A percentile compares a stretch with the other conserved stretches of the same genome.
phyloP scores from a whole-genome alignment of 2,113 vertebrate species.

The Ornithorhynchus anatinus region DNA sequence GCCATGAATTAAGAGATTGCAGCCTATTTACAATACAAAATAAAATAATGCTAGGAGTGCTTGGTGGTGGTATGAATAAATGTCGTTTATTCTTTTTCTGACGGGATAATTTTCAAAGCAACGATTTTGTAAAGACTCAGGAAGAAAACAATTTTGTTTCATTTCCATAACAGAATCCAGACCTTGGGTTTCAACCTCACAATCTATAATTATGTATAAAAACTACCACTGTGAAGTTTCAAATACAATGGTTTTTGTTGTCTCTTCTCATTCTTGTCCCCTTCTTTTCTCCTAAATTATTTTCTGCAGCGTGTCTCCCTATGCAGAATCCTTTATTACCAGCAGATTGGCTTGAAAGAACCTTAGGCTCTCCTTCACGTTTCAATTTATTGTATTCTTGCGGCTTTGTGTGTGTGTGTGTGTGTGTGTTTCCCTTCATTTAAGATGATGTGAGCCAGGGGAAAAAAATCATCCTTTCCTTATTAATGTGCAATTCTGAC shows the following conservation, averaged over 20 bases:
- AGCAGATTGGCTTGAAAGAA: slow-evolving; percentile 22
- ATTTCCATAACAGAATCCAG: slow-evolving; percentile 92
- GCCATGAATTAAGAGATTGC: slow-evolving; percentile 73
- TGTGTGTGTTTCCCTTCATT: neutral
- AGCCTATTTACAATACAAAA: slow-evolving; percentile 68
- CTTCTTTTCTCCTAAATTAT: slow-evolving; percentile 1
- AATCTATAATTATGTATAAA: slow-evolving; percentile 46
- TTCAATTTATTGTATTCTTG: neutral
- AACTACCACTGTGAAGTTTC: slow-evolving; percentile 23
- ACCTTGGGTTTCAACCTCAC: slow-evolving; percentile 55
- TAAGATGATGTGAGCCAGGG: neutral
- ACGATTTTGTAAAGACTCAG: slow-evolving; percentile 76
- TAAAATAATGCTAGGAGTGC: slow-evolving; percentile 46
- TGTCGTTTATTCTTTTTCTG: slow-evolving; percentile 71
- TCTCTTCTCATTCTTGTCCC: slow-evolving; percentile 48
- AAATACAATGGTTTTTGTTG: slow-evolving; percentile 41
- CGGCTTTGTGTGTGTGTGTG: too few relatives aligned
- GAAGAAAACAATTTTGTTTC: slow-evolving; percentile 92
- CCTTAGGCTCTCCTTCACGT: neutral
- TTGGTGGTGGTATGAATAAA: slow-evolving; percentile 68
- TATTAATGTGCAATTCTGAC: neutral
- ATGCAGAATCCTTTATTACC: neutral
- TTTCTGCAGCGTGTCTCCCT: slow-evolving; percentile 50
- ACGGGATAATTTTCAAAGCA: slow-evolving; percentile 81
- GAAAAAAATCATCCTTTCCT: neutral